These are phyloP conservation scores for Lithobates sylvaticus DNA, from an alignment of 2,797 vertebrate species.

Conservation along the genomic window DNA sequence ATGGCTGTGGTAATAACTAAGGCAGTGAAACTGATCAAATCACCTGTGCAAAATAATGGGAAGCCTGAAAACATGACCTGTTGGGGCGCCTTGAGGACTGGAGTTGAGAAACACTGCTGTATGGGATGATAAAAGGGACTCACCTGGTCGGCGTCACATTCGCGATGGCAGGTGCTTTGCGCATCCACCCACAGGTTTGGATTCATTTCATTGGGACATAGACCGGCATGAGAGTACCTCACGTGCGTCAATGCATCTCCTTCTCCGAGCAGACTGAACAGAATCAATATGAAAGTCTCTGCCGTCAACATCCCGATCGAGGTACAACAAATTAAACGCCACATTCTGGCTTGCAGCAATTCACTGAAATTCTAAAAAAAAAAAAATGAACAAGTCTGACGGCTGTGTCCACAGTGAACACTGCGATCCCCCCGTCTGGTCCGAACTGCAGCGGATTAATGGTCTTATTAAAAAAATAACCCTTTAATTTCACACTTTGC, in stretches of 20 bases:
- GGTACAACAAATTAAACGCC: slow-evolving; percentile 79
- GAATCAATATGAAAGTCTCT: slow-evolving; percentile 77
- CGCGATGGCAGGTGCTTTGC: slow-evolving; percentile 95
- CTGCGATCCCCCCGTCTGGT: slow-evolving; percentile 65
- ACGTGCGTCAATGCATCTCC: slow-evolving; percentile 79
- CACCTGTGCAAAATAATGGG: too few species aligned
- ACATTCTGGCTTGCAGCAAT: slow-evolving; percentile 76
- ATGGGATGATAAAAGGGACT: slow-evolving; percentile 64
- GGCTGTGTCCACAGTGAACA: slow-evolving; percentile 63
- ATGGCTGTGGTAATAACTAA: too few species aligned
- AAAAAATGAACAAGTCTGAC: slow-evolving; percentile 66
- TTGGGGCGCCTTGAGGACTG: too few species aligned
- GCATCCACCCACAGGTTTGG: slow-evolving; percentile 99
- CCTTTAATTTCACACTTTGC: slow-evolving; percentile 69
- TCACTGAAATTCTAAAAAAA: background rate
- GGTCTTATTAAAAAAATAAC: slow-evolving; percentile 68
- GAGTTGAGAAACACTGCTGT: too few species aligned
- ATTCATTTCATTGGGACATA: slow-evolving; percentile 98
- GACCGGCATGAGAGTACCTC: slow-evolving; percentile 88
- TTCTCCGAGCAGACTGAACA: slow-evolving; percentile 73
- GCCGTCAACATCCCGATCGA: slow-evolving; percentile 86
- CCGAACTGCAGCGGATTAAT: slow-evolving; percentile 74
- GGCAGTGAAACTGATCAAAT: too few species aligned
- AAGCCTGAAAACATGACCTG: too few species aligned
- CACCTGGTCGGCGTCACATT: slow-evolving; percentile 94